Conservation (phyloP, 1,140 invertebrate genomes). For the Halesus radiatus region DNA sequence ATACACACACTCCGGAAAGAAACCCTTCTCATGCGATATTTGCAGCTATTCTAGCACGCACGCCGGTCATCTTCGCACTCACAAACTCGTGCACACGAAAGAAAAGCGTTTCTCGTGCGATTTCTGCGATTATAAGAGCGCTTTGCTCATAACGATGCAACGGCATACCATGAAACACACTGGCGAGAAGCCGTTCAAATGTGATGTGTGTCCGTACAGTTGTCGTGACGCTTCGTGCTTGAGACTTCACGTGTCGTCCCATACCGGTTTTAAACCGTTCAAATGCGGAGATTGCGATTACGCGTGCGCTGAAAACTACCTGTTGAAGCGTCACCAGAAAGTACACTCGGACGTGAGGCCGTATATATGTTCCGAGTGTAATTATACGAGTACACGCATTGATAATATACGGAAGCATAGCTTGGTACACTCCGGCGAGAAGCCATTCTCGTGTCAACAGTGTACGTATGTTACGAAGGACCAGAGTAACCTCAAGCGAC, state of each 20-base stretch:
- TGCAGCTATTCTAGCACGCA: slow-evolving; percentile 58
- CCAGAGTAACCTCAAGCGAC: not conserved
- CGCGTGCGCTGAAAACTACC: not conserved
- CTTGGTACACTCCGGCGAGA: slow-evolving; percentile 5
- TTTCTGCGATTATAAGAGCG: slow-evolving; percentile 6
- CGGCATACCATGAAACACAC: not conserved
- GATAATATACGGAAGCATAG: not conserved
- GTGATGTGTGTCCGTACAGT: not conserved
- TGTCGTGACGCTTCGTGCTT: not conserved
- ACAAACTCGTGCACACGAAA: slow-evolving; percentile 14
- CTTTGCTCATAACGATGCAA: slow-evolving; percentile 5
- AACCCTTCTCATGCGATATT: slow-evolving; percentile 68
- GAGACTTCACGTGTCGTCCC: not conserved
- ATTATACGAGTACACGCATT: not conserved
- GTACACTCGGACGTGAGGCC: slow-evolving; percentile 5
- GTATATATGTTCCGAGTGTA: not conserved
- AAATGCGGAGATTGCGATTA: not conserved
- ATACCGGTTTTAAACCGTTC: slow-evolving; percentile 1
- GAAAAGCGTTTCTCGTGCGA: slow-evolving; percentile 15
- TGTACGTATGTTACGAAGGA: not conserved
- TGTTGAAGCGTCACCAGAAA: not conserved
- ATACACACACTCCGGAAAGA: slow-evolving; percentile 74
- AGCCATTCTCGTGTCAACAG: not conserved
- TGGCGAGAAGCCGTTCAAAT: not conserved
- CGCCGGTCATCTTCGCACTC: not conserved